Base-by-base conservation (phyloP, 2,888 invertebrate species). In the Patella caerulea region DNA sequence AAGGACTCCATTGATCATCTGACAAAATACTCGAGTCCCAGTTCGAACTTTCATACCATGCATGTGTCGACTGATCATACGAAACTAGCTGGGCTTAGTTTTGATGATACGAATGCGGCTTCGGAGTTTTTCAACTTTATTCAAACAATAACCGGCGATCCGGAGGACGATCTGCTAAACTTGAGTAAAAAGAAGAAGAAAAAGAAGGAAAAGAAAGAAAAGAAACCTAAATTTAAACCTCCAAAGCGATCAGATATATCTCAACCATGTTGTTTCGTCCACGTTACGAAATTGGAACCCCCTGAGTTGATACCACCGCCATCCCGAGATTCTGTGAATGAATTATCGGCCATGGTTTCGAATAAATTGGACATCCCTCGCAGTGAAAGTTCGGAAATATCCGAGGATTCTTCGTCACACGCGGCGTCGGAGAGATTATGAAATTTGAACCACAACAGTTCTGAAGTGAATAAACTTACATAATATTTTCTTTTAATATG, bases 191-290 rank as follows among this genome's bases (percentile, higher is more conserved):
- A 86, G 77, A 89, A 87, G 74, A 85, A 86, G 75, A 83, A 83
- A 65, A 82, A 84, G 69, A 85, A 86, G 73, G 80, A 79, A 70
- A 79, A 84, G 70, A 79, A 83, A 77, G 88, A 86, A 81, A 83
- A 86, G 78, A 80, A 87, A 78, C 65, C 29, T 71, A 92, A 91
- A 84, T 88, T 89, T 79, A 91, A 90, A 71, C 92, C 95, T 80
- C 96, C 96, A 29, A 94, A 94, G 73, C 96, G 96, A 91, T 94
- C 94, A 79, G 95, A 96, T 91, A 96, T 96, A 84, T 96, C 96
- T 72, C 94, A 95, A 90, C 96, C 96, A 1, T 96, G 96, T 90
- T 95, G 95, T 89, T 96, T 96, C 91, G 95, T 95, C 86, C 96
- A 96, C 91, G 94, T 96, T 82, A 96, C 95, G 74, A 95, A 94